Evolutionary conservation across 2,888 invertebrate genomes (phyloP).

Genomic region (Amphipoea lucens): DNA sequence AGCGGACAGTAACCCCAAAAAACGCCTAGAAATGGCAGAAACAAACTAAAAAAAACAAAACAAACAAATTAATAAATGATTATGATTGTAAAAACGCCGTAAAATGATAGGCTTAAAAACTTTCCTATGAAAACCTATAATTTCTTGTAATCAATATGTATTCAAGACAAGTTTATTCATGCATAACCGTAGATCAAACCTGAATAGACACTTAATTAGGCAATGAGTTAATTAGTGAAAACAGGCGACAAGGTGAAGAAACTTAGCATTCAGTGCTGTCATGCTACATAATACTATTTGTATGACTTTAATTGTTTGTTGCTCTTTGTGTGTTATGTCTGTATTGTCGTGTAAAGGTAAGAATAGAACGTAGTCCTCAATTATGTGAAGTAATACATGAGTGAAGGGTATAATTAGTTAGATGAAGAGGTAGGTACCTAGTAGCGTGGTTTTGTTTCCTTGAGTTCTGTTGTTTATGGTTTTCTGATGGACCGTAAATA

Average conservation of each 20-base stretch:
- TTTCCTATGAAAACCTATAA: neutral
- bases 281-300: constrained; percentile 11
- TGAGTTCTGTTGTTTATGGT: neutral
- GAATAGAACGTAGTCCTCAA: neutral
- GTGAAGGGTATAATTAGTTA: neutral
- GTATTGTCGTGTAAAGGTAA: neutral
- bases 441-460: neutral
- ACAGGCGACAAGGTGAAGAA: constrained; percentile 38
- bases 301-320: constrained; percentile 15
- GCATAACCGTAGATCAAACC: constrained; percentile 24
- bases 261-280: constrained; percentile 27
- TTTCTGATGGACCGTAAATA: no score
- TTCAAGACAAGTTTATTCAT: constrained; percentile 26
- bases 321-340: neutral
- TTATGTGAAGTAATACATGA: neutral
- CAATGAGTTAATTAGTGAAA: constrained; percentile 28
- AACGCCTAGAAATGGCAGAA: neutral
- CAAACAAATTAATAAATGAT: no score
- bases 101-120: neutral
- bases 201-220: constrained; percentile 26
- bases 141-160: constrained; percentile 11
- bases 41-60: neutral
- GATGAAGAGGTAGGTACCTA: neutral
- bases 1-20: no score
- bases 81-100: neutral